phyloP scores from a whole-genome alignment of 2,113 vertebrate genomes.

The Lamprologus speciosus region DNA sequence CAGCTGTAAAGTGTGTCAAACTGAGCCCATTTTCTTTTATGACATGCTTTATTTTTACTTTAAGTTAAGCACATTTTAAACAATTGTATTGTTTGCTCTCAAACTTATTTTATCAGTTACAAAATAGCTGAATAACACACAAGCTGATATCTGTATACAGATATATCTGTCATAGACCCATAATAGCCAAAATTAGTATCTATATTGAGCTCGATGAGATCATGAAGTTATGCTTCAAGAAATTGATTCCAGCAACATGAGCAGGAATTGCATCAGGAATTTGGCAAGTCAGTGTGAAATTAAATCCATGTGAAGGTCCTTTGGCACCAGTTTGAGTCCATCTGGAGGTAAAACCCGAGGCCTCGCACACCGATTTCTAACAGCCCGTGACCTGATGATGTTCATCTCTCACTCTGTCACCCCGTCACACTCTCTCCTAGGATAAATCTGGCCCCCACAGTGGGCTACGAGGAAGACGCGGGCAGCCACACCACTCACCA shows the following conservation, averaged over 20 bases:
- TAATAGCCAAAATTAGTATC: not conserved
- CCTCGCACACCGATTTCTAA: too few relatives aligned
- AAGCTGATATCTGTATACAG: not conserved
- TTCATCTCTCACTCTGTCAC: not conserved
- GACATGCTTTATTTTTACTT: not conserved
- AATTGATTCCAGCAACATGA: not conserved
- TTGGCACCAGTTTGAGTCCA: not conserved
- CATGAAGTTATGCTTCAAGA: not conserved
- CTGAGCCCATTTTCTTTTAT: not conserved
- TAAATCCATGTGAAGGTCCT: not conserved
- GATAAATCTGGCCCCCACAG: conserved; percentile 95
- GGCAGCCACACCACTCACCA: conserved; percentile 92
- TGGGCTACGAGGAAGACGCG: conserved; percentile 91
- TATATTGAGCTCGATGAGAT: not conserved
- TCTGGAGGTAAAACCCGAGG: not conserved
- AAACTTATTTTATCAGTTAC: not conserved
- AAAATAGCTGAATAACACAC: not conserved
- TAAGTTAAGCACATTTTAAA: not conserved
- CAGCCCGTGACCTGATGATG: not conserved
- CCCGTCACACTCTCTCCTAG: conserved; percentile 46
- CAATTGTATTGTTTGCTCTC: not conserved
- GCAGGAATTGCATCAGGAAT: not conserved
- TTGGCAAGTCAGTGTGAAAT: not conserved
- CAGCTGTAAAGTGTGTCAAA: not conserved
- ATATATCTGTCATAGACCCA: not conserved